These are phyloP conservation scores for Thamnaconus septentrionalis DNA, from an alignment of 2,113 vertebrate genomes.

Conservation along the genomic window DNA sequence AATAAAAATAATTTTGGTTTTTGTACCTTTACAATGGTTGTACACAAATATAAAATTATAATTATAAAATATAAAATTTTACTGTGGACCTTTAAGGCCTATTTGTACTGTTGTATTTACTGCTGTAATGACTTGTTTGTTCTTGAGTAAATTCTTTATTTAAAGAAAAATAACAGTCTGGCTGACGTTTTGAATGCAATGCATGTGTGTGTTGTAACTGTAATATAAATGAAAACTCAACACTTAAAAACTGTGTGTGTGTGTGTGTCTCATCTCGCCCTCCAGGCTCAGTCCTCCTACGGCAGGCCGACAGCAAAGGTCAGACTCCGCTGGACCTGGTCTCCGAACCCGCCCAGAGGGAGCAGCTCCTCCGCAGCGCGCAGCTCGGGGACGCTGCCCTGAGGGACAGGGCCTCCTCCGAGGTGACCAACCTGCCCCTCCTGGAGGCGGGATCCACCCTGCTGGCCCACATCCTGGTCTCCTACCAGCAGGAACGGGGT, in stretches of 20 bases:
- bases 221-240: too few relatives aligned
- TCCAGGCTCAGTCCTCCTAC: constrained; percentile 85
- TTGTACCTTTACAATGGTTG: too few relatives aligned
- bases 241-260: neutral
- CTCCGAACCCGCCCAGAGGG: constrained; percentile 62
- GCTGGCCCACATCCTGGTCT: constrained; percentile 66
- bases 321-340: constrained; percentile 82
- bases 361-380: constrained; percentile 80
- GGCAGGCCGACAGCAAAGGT: constrained; percentile 74
- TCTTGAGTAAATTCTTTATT: too few relatives aligned
- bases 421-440: constrained; percentile 57
- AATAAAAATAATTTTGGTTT: too few relatives aligned
- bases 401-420: neutral
- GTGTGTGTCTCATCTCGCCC: constrained; percentile 26
- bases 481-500: constrained; percentile 63
- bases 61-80: too few relatives aligned
- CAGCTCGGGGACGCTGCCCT: constrained; percentile 55
- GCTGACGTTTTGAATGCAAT: too few relatives aligned
- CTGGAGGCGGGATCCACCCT: constrained; percentile 71
- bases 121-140: too few relatives aligned
- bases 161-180: too few relatives aligned
- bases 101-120: too few relatives aligned
- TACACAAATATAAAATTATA: too few relatives aligned
- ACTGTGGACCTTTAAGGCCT: too few relatives aligned
- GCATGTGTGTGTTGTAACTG: too few relatives aligned